These are phyloP conservation scores for Gnathonemus longibarbis DNA, from an alignment of 2,113 vertebrate species.

Conservation along the genomic window DNA sequence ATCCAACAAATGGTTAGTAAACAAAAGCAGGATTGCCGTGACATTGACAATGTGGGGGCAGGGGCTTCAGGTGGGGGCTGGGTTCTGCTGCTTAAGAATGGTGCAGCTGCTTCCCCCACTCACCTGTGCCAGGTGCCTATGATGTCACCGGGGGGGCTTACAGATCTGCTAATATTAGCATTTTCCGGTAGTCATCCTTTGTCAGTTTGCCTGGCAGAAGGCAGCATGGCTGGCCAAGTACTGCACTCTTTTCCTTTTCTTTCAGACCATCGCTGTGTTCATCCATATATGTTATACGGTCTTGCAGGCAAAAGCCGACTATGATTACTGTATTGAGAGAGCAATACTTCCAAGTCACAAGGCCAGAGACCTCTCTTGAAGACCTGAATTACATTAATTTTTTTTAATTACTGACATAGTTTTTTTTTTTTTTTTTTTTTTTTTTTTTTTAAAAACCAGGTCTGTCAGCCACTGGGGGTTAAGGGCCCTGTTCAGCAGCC, in stretches of 20 bases:
- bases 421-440: not conserved
- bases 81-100: not conserved
- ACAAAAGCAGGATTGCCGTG: slow-evolving; percentile 17
- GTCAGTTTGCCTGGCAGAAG: slow-evolving; percentile 19
- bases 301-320: slow-evolving; percentile 20
- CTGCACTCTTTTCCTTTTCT: slow-evolving; percentile 9
- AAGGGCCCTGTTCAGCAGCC: not conserved
- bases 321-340: slow-evolving; percentile 17
- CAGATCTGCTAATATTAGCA: slow-evolving; percentile 34
- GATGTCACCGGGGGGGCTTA: slow-evolving; percentile 24
- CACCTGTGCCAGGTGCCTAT: slow-evolving; percentile 2
- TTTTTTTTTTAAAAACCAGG: not conserved
- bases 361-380: not conserved
- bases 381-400: not conserved
- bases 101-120: not conserved
- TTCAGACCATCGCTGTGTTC: slow-evolving; percentile 7
- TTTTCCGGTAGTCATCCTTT: slow-evolving; percentile 29
- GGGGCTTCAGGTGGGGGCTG: not conserved
- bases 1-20: not conserved
- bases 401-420: not conserved
- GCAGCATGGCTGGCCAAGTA: slow-evolving; percentile 23
- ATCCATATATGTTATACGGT: slow-evolving; percentile 13
- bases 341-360: slow-evolving; percentile 24
- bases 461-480: not conserved
- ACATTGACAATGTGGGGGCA: not conserved